Conservation (phyloP, 64 coral and sea anemone genomes). For the Actinia equina region DNA sequence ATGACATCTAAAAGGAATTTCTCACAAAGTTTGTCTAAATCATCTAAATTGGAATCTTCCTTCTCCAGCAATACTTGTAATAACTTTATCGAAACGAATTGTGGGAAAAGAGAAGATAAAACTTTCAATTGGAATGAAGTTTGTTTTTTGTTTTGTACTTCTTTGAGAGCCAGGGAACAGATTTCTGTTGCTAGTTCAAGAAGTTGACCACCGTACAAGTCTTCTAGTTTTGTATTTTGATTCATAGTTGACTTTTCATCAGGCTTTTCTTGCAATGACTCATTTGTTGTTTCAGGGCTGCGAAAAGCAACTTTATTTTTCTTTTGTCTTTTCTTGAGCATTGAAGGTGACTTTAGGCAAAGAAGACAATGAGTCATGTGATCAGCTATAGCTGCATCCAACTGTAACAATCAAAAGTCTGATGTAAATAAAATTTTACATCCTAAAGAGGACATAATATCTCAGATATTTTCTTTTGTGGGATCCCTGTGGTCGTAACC, state of each 20-base stretch:
- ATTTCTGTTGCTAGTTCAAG: constrained; percentile 44
- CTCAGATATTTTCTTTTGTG: background rate
- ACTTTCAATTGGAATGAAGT: constrained; percentile 47
- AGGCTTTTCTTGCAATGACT: background rate
- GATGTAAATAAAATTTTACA: background rate
- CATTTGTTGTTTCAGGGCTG: background rate
- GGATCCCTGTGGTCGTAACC: background rate
- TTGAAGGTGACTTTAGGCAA: constrained; percentile 48
- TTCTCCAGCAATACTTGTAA: constrained; percentile 35
- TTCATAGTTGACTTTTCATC: background rate
- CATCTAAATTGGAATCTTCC: background rate
- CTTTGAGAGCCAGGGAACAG: constrained; percentile 45
- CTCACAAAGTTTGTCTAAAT: background rate
- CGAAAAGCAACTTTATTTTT: constrained; percentile 54
- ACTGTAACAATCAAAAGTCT: constrained; percentile 15
- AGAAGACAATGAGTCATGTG: constrained; percentile 55
- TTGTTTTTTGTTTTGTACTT: constrained; percentile 18
- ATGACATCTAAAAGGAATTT: constrained; percentile 38
- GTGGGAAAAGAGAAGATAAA: constrained; percentile 55
- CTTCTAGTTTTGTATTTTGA: constrained; percentile 11
- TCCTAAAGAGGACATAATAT: too few relatives aligned
- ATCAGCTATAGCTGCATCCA: constrained; percentile 16
- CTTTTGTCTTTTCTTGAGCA: constrained; percentile 38
- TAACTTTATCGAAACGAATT: constrained; percentile 59
- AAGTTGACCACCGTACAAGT: constrained; percentile 57